Conservation (phyloP, 35 echinoderm and acorn worm genomes). For the Apostichopus japonicus region DNA sequence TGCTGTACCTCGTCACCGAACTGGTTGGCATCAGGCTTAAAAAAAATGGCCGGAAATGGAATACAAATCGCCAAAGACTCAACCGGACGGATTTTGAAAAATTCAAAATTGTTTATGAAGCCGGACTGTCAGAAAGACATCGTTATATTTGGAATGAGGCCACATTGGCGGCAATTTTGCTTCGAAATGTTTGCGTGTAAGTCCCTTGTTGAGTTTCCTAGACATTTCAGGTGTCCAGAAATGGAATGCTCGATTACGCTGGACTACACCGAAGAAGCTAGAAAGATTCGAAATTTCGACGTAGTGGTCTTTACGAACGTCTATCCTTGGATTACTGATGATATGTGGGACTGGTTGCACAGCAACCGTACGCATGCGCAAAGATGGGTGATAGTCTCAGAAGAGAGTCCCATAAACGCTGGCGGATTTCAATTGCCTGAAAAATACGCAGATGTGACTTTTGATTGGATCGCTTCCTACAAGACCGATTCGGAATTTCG, state of each 20-base stretch:
- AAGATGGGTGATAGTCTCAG: slow-evolving; percentile 15
- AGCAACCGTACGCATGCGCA: neutral
- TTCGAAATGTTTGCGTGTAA: neutral
- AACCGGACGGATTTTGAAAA: neutral
- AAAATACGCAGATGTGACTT: slow-evolving; percentile 23
- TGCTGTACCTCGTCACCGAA: neutral
- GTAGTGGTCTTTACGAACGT: slow-evolving; percentile 40
- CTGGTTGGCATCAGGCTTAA: too few relatives aligned
- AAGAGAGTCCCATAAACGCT: slow-evolving; percentile 11
- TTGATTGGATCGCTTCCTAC: slow-evolving; percentile 26
- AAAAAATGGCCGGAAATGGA: neutral
- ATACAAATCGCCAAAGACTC: neutral
- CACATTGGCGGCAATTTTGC: slow-evolving; percentile 19
- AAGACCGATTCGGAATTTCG: slow-evolving; percentile 37
- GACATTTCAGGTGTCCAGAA: neutral
- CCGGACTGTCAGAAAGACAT: neutral
- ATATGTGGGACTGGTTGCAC: slow-evolving; percentile 42
- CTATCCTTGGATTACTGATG: slow-evolving; percentile 7
- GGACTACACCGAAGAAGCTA: neutral
- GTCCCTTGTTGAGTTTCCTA: slow-evolving; percentile 20
- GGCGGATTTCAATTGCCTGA: neutral
- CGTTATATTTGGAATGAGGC: slow-evolving; percentile 7
- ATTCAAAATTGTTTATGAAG: neutral
- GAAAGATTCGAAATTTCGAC: neutral
- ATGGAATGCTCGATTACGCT: neutral